Evolutionary conservation across 2,888 invertebrate species (phyloP).

Genomic region (Epinotia ramella): DNA sequence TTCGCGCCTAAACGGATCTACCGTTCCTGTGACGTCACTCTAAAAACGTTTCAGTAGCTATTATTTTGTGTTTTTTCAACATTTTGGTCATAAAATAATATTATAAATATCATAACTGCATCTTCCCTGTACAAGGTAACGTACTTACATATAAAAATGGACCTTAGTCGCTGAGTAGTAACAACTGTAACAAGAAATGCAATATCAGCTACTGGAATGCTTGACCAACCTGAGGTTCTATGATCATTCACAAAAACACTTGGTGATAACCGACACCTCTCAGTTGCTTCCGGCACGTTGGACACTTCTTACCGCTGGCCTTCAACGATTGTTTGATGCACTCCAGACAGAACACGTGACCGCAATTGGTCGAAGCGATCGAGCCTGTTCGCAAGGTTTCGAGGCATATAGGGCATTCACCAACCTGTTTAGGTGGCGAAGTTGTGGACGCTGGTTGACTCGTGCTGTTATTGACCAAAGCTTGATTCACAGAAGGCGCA

Average conservation of each 20-base stretch:
- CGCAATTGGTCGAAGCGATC: slow-evolving; percentile 67
- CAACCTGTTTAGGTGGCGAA: slow-evolving; percentile 46
- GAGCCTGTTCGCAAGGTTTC: slow-evolving; percentile 55
- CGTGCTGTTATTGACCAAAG: background rate
- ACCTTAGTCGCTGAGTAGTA: background rate
- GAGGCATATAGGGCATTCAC: slow-evolving; percentile 69
- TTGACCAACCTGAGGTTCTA: background rate
- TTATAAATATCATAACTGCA: no score
- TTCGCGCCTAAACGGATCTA: no score
- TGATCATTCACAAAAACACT: slow-evolving; percentile 57
- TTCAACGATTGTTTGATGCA: slow-evolving; percentile 60
- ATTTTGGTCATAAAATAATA: no score
- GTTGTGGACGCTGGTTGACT: background rate
- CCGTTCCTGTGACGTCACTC: no score
- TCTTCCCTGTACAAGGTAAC: no score
- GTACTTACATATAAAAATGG: no score
- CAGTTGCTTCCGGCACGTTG: slow-evolving; percentile 62
- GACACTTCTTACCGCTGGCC: slow-evolving; percentile 61
- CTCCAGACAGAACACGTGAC: slow-evolving; percentile 67
- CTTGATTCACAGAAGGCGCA: slow-evolving; percentile 17
- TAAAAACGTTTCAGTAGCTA: no score
- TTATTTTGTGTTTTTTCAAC: no score
- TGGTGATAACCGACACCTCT: slow-evolving; percentile 62
- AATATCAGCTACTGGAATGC: slow-evolving; percentile 2
- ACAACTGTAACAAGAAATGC: background rate